A percentile compares a stretch with the other conserved stretches of the same genome.
These are phyloP conservation scores for Neodiprion lecontei DNA, from an alignment of 1,140 invertebrate genomes.

Conservation along the genomic window DNA sequence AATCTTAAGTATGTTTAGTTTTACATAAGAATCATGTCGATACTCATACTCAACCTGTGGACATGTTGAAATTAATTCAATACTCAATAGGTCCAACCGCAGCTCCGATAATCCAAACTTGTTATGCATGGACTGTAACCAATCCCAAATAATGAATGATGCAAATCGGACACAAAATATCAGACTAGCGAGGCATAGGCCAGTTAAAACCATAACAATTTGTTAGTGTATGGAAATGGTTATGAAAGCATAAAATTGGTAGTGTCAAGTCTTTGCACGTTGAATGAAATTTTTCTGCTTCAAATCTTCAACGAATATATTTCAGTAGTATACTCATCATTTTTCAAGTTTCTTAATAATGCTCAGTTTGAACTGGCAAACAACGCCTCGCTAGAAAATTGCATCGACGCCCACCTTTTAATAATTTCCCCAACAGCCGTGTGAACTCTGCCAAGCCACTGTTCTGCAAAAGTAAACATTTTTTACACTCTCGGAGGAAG, in stretches of 20 bases:
- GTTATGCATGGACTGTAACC: slow-evolving; percentile 33
- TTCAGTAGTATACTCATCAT: not conserved
- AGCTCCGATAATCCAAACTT: slow-evolving; percentile 28
- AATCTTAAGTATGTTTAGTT: slow-evolving; percentile 12
- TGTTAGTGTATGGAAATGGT: not conserved
- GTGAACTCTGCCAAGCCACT: slow-evolving; percentile 38
- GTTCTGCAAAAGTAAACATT: slow-evolving; percentile 50
- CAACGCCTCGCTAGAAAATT: slow-evolving; percentile 21
- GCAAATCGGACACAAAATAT: slow-evolving; percentile 21
- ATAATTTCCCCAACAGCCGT: slow-evolving; percentile 36
- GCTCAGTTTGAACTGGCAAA: slow-evolving; percentile 18
- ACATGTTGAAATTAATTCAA: slow-evolving; percentile 14
- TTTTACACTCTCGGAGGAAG: slow-evolving; percentile 45
- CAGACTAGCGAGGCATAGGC: slow-evolving; percentile 26
- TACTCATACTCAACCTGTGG: slow-evolving; percentile 39
- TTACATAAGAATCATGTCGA: not conserved
- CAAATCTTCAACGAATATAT: not conserved
- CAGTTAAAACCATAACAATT: slow-evolving; percentile 10
- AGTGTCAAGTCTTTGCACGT: not conserved
- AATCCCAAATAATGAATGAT: slow-evolving; percentile 34
- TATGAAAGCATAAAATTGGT: slow-evolving; percentile 16
- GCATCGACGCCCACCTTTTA: slow-evolving; percentile 47
- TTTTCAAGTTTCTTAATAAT: not conserved
- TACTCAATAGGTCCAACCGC: slow-evolving; percentile 23
- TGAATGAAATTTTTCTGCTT: not conserved